Conservation (phyloP, 53 echinoderm and acorn worm genomes). For the Echinometra lucunter region DNA sequence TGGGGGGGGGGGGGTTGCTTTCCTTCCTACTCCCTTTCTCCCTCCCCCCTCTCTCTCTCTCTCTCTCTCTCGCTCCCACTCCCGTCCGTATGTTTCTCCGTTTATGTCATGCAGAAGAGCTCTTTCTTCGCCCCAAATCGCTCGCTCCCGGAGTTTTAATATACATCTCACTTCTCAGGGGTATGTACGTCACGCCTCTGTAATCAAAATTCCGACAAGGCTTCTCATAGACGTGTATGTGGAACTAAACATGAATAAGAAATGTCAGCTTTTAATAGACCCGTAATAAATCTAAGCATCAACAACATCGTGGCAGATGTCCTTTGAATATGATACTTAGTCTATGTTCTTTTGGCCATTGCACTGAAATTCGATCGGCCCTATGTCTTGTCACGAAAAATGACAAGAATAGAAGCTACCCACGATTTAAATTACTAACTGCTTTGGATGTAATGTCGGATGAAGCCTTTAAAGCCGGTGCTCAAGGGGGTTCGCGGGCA, state of each 20-base stretch:
- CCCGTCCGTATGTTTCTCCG: not conserved
- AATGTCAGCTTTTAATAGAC: not conserved
- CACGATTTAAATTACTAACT: not conserved
- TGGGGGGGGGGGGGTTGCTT: no score
- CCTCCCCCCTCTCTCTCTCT: not conserved
- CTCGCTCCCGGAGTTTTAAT: not conserved
- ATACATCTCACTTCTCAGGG: not conserved
- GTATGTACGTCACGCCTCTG: not conserved
- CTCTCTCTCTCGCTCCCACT: not conserved
- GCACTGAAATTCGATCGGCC: not conserved
- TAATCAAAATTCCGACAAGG: not conserved
- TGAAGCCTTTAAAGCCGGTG: slow-evolving; percentile 41
- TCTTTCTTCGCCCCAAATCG: not conserved
- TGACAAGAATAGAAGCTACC: not conserved
- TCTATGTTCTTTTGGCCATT: not conserved
- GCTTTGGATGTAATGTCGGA: not conserved
- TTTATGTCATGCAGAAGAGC: not conserved
- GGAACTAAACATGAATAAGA: not conserved
- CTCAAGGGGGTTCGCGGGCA: slow-evolving; percentile 40
- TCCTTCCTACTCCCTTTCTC: not conserved
- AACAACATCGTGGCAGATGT: not conserved
- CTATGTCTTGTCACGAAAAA: not conserved
- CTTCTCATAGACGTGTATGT: not conserved
- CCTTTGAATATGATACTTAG: not conserved
- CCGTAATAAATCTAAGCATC: not conserved